These are phyloP conservation scores for Avahi laniger DNA, from an alignment of 2,797 vertebrate genomes.

Conservation along the genomic window DNA sequence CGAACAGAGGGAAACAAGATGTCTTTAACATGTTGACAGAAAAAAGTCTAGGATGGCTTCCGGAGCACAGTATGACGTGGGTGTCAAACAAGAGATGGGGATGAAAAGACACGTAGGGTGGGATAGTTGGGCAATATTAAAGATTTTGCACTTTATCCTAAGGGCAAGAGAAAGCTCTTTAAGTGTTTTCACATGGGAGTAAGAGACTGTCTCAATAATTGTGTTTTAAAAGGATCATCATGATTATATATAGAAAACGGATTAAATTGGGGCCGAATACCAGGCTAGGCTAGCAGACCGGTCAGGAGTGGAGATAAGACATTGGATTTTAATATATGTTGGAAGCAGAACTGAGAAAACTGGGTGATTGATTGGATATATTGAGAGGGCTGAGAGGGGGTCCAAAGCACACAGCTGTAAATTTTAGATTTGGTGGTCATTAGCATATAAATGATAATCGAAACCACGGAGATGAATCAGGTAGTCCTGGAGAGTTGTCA, in stretches of 20 bases:
- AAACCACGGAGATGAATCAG: background rate
- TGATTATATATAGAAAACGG: background rate
- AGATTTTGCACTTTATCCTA: background rate
- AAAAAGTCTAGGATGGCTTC: background rate
- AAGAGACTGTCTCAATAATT: background rate
- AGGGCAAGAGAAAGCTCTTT: background rate
- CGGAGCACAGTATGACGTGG: background rate
- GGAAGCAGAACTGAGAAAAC: background rate
- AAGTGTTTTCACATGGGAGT: background rate
- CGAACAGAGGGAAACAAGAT: background rate
- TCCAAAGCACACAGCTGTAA: background rate
- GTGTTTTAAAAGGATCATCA: background rate
- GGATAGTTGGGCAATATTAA: background rate
- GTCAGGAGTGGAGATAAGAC: background rate
- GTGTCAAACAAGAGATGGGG: background rate
- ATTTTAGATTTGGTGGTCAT: background rate
- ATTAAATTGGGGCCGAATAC: background rate
- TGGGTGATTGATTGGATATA: background rate
- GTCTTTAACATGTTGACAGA: background rate
- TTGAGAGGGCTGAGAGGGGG: background rate
- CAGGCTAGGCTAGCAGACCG: background rate
- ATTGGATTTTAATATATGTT: background rate
- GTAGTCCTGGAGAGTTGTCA: background rate
- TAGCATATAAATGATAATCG: background rate
- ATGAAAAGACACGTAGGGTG: background rate